Percentiles rank a stretch among this genome's conserved stretches.
Conservation (phyloP, 2,113 vertebrate species). For the Capricornis sumatraensis region DNA sequence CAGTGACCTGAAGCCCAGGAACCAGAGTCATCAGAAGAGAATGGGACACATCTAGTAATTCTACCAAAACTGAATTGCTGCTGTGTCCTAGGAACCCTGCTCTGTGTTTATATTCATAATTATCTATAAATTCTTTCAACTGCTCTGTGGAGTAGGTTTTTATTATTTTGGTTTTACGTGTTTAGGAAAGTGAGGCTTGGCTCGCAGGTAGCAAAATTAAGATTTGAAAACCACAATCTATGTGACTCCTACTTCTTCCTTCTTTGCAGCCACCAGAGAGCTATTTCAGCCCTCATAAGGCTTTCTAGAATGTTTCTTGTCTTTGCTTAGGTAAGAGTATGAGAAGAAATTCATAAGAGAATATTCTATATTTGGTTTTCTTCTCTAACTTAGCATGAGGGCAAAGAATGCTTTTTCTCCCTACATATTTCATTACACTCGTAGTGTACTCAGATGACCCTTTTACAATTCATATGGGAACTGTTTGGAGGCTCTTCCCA, state of each 20-base stretch:
- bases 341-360: conserved; percentile 25
- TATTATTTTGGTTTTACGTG: background rate
- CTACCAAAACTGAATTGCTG: background rate
- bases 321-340: conserved; percentile 1
- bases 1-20: background rate
- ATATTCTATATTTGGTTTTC: conserved; percentile 48
- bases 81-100: background rate
- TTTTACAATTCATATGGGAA: conserved; percentile 64
- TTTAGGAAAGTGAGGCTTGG: background rate
- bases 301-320: conserved; percentile 4
- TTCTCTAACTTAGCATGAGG: background rate
- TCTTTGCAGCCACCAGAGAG: background rate
- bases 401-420: conserved; percentile 29
- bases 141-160: background rate
- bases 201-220: background rate
- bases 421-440: conserved; percentile 13
- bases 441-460: conserved; percentile 67
- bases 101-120: background rate
- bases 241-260: background rate
- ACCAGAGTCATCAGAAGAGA: background rate
- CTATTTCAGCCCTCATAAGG: background rate
- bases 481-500: conserved; percentile 59
- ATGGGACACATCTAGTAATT: background rate
- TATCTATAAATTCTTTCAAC: background rate
- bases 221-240: background rate